These are phyloP conservation scores for Apomyelois bistriatella DNA, from an alignment of 2,888 invertebrate genomes.

Conservation along the genomic window DNA sequence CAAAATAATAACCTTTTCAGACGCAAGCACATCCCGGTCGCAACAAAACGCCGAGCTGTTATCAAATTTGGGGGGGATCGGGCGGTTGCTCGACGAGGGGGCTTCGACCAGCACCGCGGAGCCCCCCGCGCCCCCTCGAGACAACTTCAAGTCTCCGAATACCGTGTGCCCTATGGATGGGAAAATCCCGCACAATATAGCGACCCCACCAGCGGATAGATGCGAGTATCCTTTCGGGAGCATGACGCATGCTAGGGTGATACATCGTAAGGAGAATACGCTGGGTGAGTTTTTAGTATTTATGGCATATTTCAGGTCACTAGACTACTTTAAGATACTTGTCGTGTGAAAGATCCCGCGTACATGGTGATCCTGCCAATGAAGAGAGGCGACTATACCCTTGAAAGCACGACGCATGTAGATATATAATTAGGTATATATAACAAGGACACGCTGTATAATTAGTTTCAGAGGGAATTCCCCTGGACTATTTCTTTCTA, in stretches of 20 bases:
- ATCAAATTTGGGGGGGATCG: constrained; percentile 60
- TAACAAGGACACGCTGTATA: too few relatives aligned
- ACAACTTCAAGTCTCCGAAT: constrained; percentile 88
- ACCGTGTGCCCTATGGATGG: constrained; percentile 93
- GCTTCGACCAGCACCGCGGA: constrained; percentile 37
- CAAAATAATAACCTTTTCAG: constrained; percentile 33
- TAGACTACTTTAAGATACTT: too few relatives aligned
- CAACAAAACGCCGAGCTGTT: constrained; percentile 57
- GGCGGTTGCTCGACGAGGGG: constrained; percentile 50
- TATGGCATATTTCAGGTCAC: too few relatives aligned
- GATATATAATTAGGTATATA: too few relatives aligned
- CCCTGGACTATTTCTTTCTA: too few relatives aligned
- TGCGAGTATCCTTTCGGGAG: constrained; percentile 92
- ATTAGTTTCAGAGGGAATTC: too few relatives aligned
- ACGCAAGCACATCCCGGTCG: constrained; percentile 58
- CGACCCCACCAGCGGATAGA: constrained; percentile 77
- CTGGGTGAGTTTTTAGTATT: constrained; percentile 50
- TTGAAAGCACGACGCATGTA: too few relatives aligned
- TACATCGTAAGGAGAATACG: constrained; percentile 86
- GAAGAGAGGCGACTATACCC: too few relatives aligned
- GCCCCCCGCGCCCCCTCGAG: constrained; percentile 42
- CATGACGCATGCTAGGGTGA: constrained; percentile 93
- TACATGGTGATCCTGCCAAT: too few relatives aligned
- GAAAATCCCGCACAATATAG: constrained; percentile 81
- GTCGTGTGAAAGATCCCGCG: too few relatives aligned